phyloP scores from a whole-genome alignment of 53 echinoderm and acorn worm genomes.

The Temnopleurus reevesii region DNA sequence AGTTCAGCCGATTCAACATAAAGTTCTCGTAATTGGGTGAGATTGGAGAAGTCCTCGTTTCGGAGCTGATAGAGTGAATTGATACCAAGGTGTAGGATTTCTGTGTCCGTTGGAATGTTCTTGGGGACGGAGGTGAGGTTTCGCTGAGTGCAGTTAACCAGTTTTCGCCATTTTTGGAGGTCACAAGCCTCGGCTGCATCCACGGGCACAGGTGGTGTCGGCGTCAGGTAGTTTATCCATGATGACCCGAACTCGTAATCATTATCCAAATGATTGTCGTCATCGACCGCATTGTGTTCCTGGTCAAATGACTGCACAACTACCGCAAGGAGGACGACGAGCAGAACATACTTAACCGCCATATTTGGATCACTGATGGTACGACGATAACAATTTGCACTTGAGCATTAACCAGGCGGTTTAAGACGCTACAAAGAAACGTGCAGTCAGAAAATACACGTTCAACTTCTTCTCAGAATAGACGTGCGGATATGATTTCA shows the following conservation, averaged over 20 bases:
- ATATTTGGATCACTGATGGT: no score
- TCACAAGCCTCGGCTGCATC: constrained; percentile 2
- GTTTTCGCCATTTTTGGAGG: constrained; percentile 15
- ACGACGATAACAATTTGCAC: no score
- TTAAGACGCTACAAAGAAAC: no score
- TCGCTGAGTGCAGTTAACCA: constrained; percentile 35
- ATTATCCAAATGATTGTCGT: background rate
- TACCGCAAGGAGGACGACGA: background rate
- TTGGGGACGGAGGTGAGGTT: constrained; percentile 40
- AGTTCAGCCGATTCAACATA: background rate
- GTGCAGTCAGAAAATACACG: no score
- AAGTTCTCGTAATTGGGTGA: constrained; percentile 1
- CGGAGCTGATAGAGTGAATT: constrained; percentile 1
- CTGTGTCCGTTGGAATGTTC: constrained; percentile 6
- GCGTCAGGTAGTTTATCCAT: background rate
- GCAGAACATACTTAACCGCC: background rate
- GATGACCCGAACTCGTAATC: background rate
- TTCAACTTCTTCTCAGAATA: no score
- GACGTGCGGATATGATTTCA: no score
- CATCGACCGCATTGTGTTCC: background rate
- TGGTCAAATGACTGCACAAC: background rate
- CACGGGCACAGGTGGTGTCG: background rate
- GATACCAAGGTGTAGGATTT: constrained; percentile 9
- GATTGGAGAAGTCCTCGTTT: background rate
- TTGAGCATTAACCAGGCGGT: no score